These are phyloP conservation scores for Troides helena DNA, from an alignment of 2,888 invertebrate species.

Conservation along the genomic window DNA sequence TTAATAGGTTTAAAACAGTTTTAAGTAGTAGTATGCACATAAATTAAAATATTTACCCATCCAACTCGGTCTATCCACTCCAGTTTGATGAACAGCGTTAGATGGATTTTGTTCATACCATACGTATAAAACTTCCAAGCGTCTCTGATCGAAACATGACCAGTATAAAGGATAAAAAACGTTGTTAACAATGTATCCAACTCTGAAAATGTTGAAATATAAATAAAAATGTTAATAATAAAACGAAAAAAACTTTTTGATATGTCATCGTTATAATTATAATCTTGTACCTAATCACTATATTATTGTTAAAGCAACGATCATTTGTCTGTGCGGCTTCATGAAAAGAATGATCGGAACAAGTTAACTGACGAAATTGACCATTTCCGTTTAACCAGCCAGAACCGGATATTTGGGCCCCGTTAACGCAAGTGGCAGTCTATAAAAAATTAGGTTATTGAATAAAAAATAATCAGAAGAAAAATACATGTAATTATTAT, in stretches of 20 bases:
- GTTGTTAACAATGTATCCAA: slow-evolving; percentile 73
- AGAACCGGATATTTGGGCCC: slow-evolving; percentile 50
- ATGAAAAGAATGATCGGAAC: slow-evolving; percentile 58
- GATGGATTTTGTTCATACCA: slow-evolving; percentile 68
- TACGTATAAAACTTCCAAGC: slow-evolving; percentile 75
- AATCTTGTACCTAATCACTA: slow-evolving; percentile 58
- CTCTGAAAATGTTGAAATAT: slow-evolving; percentile 46
- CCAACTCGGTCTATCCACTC: slow-evolving; percentile 48
- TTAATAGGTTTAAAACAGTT: too few relatives aligned
- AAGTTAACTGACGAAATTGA: slow-evolving; percentile 63
- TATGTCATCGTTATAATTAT: not conserved
- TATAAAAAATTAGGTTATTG: slow-evolving; percentile 34
- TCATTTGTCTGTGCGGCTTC: slow-evolving; percentile 60
- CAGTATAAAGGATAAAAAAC: slow-evolving; percentile 71
- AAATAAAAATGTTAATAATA: not conserved
- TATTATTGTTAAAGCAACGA: slow-evolving; percentile 64
- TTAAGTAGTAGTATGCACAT: not conserved
- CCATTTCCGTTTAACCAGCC: slow-evolving; percentile 60
- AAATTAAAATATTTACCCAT: slow-evolving; percentile 18
- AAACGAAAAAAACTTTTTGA: not conserved
- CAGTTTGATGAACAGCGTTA: slow-evolving; percentile 69
- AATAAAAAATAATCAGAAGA: not conserved
- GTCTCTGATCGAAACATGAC: slow-evolving; percentile 77
- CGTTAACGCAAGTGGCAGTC: slow-evolving; percentile 61
- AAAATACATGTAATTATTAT: slow-evolving; percentile 32